These are phyloP conservation scores for Apis laboriosa DNA, from an alignment of 1,140 invertebrate species.

Conservation along the genomic window DNA sequence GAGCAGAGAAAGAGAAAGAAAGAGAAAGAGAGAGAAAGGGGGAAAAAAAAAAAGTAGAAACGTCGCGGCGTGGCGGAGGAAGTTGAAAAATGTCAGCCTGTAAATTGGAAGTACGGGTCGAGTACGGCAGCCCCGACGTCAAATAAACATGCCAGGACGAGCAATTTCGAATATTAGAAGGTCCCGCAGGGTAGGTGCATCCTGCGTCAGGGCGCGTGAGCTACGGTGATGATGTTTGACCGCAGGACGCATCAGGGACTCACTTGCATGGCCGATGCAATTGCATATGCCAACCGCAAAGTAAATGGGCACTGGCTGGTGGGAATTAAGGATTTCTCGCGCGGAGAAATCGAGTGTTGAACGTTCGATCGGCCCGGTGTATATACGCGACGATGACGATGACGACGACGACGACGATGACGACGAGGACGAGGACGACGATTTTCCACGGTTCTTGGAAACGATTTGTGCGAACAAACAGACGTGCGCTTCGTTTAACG, in stretches of 20 bases:
- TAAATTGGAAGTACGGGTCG: conserved; percentile 71
- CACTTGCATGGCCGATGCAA: conserved; percentile 68
- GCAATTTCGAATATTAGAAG: conserved; percentile 78
- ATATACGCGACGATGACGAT: no score
- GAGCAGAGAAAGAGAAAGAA: no score
- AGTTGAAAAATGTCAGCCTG: conserved; percentile 75
- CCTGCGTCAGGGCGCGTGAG: conserved; percentile 72
- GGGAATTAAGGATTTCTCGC: conserved; percentile 70
- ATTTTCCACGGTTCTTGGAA: conserved; percentile 31
- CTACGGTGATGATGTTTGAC: conserved; percentile 78
- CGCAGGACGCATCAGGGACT: conserved; percentile 72
- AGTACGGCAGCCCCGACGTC: conserved; percentile 74
- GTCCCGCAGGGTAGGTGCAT: conserved; percentile 71
- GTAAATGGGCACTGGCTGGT: conserved; percentile 66
- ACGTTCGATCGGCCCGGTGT: background rate
- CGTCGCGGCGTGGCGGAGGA: conserved; percentile 49
- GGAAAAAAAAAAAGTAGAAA: background rate
- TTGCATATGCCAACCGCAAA: conserved; percentile 73
- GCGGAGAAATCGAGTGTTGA: conserved; percentile 25
- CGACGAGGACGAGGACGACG: no score
- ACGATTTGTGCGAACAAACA: background rate
- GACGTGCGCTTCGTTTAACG: background rate
- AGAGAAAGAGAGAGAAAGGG: no score
- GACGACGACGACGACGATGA: no score
- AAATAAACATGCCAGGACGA: conserved; percentile 77